Percentiles rank a stretch among this genome's conserved stretches.
These are phyloP conservation scores for Tiliqua scincoides DNA, from an alignment of 2,113 vertebrate genomes.

Conservation along the genomic window DNA sequence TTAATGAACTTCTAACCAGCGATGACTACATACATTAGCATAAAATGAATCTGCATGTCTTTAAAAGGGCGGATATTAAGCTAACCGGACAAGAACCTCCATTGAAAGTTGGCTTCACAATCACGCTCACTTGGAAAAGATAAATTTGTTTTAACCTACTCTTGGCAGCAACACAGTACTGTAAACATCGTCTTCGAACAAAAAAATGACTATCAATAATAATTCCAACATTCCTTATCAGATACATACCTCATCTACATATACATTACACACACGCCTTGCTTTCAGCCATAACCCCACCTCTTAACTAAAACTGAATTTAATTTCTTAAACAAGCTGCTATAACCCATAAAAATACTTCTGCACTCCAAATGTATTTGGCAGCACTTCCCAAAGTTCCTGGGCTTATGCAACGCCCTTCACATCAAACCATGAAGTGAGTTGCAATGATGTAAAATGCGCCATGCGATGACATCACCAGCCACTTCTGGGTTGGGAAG, in stretches of 20 bases:
- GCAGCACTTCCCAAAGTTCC: too few species aligned
- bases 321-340: background rate
- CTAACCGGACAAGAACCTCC: background rate
- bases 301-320: background rate
- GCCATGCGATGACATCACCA: too few species aligned
- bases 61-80: background rate
- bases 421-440: too few species aligned
- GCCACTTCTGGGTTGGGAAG: too few species aligned
- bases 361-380: too few species aligned
- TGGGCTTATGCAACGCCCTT: too few species aligned
- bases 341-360: background rate
- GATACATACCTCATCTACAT: fast-evolving
- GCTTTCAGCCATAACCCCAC: background rate
- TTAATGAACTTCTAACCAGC: constrained; percentile 3
- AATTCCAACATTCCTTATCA: background rate
- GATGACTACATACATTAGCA: background rate
- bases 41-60: background rate
- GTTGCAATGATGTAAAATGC: too few species aligned
- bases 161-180: background rate
- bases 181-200: background rate
- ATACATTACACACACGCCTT: background rate
- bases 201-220: background rate
- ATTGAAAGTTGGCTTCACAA: background rate
- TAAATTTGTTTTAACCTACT: background rate
- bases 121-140: background rate